phyloP scores from a whole-genome alignment of 2,113 vertebrate species.

The Cyprinodon variegatus region DNA sequence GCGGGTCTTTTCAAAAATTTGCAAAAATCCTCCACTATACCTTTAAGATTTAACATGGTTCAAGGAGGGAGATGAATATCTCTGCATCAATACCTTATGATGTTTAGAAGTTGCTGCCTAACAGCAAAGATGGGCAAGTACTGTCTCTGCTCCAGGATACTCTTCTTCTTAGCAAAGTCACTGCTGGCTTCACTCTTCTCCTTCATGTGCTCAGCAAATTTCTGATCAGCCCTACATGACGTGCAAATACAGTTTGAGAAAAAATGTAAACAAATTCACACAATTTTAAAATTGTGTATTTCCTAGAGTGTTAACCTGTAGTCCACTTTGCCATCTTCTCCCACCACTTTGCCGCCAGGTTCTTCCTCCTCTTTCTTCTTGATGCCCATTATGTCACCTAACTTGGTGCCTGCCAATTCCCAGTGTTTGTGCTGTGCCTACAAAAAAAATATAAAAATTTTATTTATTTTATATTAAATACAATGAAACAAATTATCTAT shows the following conservation, averaged over 20 bases:
- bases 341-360: slow-evolving; percentile 77
- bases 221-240: slow-evolving; percentile 89
- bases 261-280: neutral
- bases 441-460: slow-evolving; percentile 11
- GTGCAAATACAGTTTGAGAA: neutral
- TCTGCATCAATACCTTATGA: slow-evolving; percentile 85
- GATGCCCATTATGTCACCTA: slow-evolving; percentile 98
- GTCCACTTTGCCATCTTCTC: slow-evolving; percentile 95
- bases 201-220: slow-evolving; percentile 98
- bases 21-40: too few species aligned
- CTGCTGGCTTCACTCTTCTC: slow-evolving; percentile 94
- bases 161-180: slow-evolving; percentile 97
- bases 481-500: too few species aligned
- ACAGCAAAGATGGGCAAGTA: slow-evolving; percentile 97
- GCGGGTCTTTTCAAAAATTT: too few species aligned
- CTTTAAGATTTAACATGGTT: neutral
- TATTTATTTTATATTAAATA: neutral
- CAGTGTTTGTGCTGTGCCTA: slow-evolving; percentile 99
- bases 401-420: slow-evolving; percentile 97
- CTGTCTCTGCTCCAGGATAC: slow-evolving; percentile 92
- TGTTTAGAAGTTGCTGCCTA: slow-evolving; percentile 94
- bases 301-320: slow-evolving; percentile 83
- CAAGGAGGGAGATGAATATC: neutral
- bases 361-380: slow-evolving; percentile 90
- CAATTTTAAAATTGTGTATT: neutral